These are phyloP conservation scores for Syrrhaptes paradoxus DNA, from an alignment of 2,113 vertebrate species.

Conservation along the genomic window DNA sequence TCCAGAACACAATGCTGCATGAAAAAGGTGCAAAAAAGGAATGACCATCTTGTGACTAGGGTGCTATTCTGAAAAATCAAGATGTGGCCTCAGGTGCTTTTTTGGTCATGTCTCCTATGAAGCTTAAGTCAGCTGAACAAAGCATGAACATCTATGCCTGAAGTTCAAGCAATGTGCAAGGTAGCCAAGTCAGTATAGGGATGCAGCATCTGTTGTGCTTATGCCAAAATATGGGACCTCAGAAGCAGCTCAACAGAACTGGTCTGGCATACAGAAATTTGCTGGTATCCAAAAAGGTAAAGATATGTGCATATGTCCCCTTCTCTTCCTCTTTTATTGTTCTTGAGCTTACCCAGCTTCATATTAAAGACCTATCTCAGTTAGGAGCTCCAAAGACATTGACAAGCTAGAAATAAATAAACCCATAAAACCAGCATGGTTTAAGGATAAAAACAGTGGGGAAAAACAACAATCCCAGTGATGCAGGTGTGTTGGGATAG, in stretches of 20 bases:
- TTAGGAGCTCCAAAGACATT: not conserved
- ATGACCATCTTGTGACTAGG: accelerated
- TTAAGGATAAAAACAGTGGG: not conserved
- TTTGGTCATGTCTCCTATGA: accelerated
- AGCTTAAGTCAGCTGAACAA: not conserved
- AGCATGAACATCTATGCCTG: accelerated
- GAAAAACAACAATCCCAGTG: not conserved
- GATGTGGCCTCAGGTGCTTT: not conserved
- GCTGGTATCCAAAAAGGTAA: not conserved
- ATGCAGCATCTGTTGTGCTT: not conserved
- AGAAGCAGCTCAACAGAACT: not conserved
- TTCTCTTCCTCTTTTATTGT: not conserved
- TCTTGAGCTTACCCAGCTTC: accelerated
- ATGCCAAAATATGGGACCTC: accelerated
- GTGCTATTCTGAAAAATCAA: not conserved
- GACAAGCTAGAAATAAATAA: not conserved
- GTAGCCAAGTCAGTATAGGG: no score
- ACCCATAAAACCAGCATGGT: not conserved
- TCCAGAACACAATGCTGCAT: not conserved
- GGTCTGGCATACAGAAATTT: not conserved
- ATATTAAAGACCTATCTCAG: not conserved
- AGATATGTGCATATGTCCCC: not conserved
- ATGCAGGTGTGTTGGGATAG: not conserved
- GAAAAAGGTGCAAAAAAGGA: not conserved
- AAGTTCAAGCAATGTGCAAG: not conserved